Evolutionary conservation across 2,797 vertebrate genomes (phyloP).

Genomic region (Todus mexicanus): DNA sequence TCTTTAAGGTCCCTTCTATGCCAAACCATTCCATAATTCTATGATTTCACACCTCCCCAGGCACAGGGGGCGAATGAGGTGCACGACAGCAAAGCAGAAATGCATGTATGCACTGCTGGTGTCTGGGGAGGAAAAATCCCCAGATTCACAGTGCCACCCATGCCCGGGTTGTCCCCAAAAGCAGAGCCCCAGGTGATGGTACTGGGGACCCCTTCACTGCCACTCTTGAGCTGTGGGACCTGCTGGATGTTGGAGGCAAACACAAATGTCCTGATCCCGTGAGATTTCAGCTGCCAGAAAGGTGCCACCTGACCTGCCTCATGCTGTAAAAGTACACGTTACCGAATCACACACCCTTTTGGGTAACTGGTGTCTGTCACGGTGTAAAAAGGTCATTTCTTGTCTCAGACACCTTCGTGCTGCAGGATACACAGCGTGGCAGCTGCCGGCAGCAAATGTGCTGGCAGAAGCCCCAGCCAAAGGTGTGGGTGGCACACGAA

Average conservation of each 20-base stretch:
- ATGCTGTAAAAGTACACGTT: fast-evolving
- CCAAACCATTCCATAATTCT: neutral
- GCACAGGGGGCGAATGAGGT: too few relatives aligned
- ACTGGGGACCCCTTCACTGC: neutral
- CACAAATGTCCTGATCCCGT: fast-evolving
- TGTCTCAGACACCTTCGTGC: fast-evolving
- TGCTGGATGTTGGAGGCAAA: fast-evolving
- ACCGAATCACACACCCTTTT: neutral
- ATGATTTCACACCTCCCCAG: neutral
- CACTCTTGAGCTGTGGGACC: neutral
- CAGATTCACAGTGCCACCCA: neutral
- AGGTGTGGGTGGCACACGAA: fast-evolving
- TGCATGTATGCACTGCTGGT: fast-evolving
- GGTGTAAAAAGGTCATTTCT: neutral
- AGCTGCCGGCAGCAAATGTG: neutral
- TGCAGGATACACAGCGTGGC: neutral
- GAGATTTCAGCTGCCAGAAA: neutral
- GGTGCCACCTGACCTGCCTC: fast-evolving
- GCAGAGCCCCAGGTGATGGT: neutral
- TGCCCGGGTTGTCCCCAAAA: neutral
- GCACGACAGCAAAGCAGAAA: neutral
- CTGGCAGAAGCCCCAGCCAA: neutral
- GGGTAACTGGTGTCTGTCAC: neutral
- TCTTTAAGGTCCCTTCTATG: neutral
- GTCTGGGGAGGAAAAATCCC: neutral